These are phyloP conservation scores for Mythimna ferrago DNA, from an alignment of 2,888 invertebrate species.

Conservation along the genomic window DNA sequence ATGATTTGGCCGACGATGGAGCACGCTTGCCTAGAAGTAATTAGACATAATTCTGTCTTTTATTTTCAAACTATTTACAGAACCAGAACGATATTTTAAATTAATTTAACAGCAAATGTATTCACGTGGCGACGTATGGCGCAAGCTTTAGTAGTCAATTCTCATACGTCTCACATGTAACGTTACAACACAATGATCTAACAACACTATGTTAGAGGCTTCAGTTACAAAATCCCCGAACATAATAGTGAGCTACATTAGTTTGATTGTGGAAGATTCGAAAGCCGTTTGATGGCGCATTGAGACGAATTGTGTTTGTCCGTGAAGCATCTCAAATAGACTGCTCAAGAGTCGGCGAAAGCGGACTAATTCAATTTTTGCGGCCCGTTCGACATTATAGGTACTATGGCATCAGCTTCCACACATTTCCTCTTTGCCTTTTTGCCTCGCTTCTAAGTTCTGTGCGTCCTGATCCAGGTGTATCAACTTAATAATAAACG, in stretches of 20 bases:
- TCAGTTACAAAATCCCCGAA: constrained; percentile 2
- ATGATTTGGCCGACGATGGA: too few species aligned
- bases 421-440: neutral
- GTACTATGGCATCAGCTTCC: neutral
- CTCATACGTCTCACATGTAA: neutral
- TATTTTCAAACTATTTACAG: too few species aligned
- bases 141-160: neutral
- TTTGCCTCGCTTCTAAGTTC: neutral
- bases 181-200: neutral
- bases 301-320: constrained; percentile 49
- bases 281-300: constrained; percentile 41
- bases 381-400: neutral
- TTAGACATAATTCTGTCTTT: too few species aligned
- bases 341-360: constrained; percentile 46
- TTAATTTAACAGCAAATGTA: too few species aligned
- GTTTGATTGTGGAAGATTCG: constrained; percentile 40
- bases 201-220: neutral
- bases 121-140: neutral
- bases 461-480: neutral
- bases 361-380: constrained; percentile 49
- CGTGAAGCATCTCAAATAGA: constrained; percentile 52
- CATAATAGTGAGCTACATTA: constrained; percentile 18
- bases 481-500: neutral
- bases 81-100: too few species aligned
- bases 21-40: too few species aligned